Percentiles rank a stretch among this genome's conserved stretches.
Conservation (phyloP, 1,140 invertebrate genomes). For the Drosophila kepulauana region DNA sequence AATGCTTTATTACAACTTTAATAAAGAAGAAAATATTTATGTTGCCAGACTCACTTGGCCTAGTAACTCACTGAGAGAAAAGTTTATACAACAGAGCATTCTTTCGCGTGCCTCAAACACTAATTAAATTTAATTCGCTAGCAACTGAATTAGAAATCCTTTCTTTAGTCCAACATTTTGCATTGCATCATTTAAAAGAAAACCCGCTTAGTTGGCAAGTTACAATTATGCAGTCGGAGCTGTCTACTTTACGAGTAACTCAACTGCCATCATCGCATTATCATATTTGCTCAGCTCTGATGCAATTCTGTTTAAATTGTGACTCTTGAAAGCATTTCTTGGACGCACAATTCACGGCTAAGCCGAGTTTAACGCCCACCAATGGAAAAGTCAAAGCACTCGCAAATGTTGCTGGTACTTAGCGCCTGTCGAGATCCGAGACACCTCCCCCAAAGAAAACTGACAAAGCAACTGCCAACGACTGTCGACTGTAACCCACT, state of each 20-base stretch:
- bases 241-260: background rate
- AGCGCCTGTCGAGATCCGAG: slow-evolving; percentile 38
- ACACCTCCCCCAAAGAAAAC: slow-evolving; percentile 21
- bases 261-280: slow-evolving; percentile 20
- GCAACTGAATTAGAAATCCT: background rate
- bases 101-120: background rate
- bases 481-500: slow-evolving; percentile 62
- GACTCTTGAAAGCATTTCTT: slow-evolving; percentile 15
- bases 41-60: background rate
- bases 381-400: slow-evolving; percentile 65
- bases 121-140: too few relatives aligned
- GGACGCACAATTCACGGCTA: slow-evolving; percentile 31
- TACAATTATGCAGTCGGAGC: slow-evolving; percentile 9
- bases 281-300: slow-evolving; percentile 54
- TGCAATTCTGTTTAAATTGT: slow-evolving; percentile 42
- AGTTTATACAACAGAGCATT: background rate
- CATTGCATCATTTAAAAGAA: slow-evolving; percentile 12
- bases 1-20: background rate
- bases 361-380: slow-evolving; percentile 6
- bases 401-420: slow-evolving; percentile 28
- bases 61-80: background rate
- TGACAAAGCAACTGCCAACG: background rate
- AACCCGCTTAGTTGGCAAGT: too few relatives aligned
- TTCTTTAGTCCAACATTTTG: background rate
- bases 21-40: background rate